Evolutionary conservation across 2,888 invertebrate species (phyloP).

Genomic region (Sipha maydis): DNA sequence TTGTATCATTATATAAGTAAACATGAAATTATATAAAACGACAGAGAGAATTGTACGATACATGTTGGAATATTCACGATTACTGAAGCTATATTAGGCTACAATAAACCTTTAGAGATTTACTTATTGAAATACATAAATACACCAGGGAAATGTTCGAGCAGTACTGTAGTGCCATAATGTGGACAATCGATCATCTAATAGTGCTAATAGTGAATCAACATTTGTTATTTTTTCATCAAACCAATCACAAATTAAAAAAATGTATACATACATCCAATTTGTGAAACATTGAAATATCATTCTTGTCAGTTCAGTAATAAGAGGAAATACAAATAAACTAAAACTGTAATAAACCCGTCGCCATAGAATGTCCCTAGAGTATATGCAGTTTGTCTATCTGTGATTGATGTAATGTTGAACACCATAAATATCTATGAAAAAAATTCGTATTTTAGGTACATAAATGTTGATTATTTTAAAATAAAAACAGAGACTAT

Average conservation of each 20-base stretch:
- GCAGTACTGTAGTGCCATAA: not conserved
- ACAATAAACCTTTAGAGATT: not conserved
- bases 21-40: too few species aligned
- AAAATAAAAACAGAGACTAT: not conserved
- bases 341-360: constrained; percentile 20
- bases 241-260: not conserved
- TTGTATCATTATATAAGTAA: too few species aligned
- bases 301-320: not conserved
- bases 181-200: not conserved
- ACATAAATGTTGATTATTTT: not conserved
- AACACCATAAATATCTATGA: too few species aligned
- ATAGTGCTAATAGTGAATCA: not conserved
- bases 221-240: constrained; percentile 8
- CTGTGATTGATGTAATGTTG: constrained; percentile 9
- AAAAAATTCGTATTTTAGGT: not conserved
- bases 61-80: too few species aligned
- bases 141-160: not conserved
- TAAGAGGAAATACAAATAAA: not conserved
- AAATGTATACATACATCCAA: not conserved
- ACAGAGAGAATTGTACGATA: too few species aligned
- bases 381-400: not conserved
- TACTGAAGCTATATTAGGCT: not conserved
- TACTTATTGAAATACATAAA: too few species aligned
- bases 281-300: not conserved
- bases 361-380: not conserved